These are phyloP conservation scores for Spilogale gracilis DNA, from an alignment of 2,113 vertebrate genomes.

Conservation along the genomic window DNA sequence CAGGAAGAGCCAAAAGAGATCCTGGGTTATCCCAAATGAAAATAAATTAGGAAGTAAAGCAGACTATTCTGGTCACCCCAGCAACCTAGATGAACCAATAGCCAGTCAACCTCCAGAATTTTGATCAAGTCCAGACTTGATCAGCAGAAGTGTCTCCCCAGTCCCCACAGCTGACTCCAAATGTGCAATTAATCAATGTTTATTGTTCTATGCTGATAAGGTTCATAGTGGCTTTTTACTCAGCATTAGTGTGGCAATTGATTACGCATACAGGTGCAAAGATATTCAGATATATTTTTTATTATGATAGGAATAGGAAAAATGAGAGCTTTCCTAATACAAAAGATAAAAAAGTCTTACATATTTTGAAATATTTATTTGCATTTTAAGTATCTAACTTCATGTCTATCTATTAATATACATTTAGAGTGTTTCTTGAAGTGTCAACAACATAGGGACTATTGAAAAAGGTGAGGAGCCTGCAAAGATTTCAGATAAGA, in stretches of 20 bases:
- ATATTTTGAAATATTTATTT: neutral
- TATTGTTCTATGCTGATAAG: neutral
- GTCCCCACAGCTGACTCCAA: neutral
- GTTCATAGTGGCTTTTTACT: neutral
- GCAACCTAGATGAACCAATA: neutral
- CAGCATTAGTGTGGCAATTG: neutral
- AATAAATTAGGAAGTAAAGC: neutral
- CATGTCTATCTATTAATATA: neutral
- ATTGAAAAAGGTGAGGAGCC: neutral
- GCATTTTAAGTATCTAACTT: conserved; percentile 6
- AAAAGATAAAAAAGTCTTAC: neutral
- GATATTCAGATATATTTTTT: neutral
- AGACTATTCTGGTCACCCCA: neutral
- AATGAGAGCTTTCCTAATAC: neutral
- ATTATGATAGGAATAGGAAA: neutral
- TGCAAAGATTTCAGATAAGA: neutral
- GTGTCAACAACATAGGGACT: neutral
- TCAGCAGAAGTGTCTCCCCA: neutral
- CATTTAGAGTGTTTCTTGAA: neutral
- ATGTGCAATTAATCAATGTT: conserved; percentile 13
- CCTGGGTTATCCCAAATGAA: neutral
- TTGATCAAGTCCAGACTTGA: neutral
- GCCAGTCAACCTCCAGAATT: neutral
- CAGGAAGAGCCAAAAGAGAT: neutral
- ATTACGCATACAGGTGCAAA: neutral